Evolutionary conservation across 2,113 vertebrate species (phyloP).

Genomic region (Eleginops maclovinus): DNA sequence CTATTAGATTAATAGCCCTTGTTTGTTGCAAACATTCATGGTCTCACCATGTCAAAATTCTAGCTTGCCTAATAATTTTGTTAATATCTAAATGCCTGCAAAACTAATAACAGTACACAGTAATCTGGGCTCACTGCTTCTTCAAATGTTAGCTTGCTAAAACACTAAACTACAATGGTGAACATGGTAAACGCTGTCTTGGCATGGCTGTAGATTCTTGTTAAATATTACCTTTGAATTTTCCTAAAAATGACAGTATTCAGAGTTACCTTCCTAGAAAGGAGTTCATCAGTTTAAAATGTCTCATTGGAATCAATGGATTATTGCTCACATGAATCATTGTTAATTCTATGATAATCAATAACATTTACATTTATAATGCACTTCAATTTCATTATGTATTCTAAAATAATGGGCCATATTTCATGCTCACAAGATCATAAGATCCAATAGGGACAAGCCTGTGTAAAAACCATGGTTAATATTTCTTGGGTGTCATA

Average conservation of each 20-base stretch:
- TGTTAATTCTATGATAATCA: constrained; percentile 30
- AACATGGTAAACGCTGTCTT: neutral
- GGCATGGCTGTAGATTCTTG: neutral
- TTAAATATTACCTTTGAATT: neutral
- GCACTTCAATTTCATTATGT: constrained; percentile 31
- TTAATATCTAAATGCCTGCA: neutral
- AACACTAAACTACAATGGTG: neutral
- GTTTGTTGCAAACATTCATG: too few relatives aligned
- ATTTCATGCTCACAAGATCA: constrained; percentile 10
- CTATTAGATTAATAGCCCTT: too few relatives aligned
- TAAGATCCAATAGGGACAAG: neutral
- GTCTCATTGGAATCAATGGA: constrained; percentile 13
- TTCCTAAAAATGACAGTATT: neutral
- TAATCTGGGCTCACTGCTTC: neutral
- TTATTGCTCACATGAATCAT: neutral
- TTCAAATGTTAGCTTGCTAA: neutral
- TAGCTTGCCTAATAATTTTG: neutral
- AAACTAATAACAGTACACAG: neutral
- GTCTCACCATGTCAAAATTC: neutral
- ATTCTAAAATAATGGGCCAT: constrained; percentile 12
- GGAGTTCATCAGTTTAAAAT: constrained; percentile 12
- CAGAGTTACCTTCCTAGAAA: neutral
- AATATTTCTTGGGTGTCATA: neutral
- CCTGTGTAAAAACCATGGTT: neutral
- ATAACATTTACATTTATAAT: constrained; percentile 45